Base-by-base conservation (phyloP, 2,888 invertebrate species). In the Thera obeliscata region DNA sequence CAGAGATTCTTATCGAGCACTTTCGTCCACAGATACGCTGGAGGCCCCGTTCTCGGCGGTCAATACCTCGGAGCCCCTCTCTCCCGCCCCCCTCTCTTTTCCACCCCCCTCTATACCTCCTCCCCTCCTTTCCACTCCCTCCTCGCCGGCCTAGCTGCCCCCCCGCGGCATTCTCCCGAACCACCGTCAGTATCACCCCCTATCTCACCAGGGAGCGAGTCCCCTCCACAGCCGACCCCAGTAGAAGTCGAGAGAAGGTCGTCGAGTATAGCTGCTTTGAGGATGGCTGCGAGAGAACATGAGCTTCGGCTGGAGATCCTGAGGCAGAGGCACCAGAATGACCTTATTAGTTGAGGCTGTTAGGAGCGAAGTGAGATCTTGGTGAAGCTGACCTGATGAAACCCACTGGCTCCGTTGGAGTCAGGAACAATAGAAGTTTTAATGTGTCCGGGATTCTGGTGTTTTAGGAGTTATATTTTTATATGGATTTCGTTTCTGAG, bases 221-320 rank as follows among this genome's bases (percentile, higher is more conserved):
- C 95, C 0, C 94, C 95, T 9, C 93, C 94, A 72, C 84, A 86
- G 60, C 80, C 88, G 2, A 79, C 84, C 0, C 94, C 94, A 0
- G 96, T 96, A 38, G 97, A 97, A 74, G 96, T 97, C 66, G 97
- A 98, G 86, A 94, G 97, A 74, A 93, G 98, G 78, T 97, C 97
- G 78, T 97, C 97, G 43, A 98, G 98, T 81, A 98, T 98, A 78
- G 98, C 98, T 0, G 96, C 97, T 0, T 90, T 98, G 50, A 94
- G 98, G 74, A 94, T 98, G 79, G 98, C 98, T 77, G 98, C 98
- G 0, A 94, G 98, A 61, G 98, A 98, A 85, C 98, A 98, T 85
- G 98, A 98, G 86, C 90, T 98, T 58, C 95, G 97, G 83, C 91
- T 98, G 78, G 98, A 97, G 87, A 96, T 97, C 95, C 85, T 97